Evolutionary conservation across 1,140 invertebrate species (phyloP), one percentile per base, ranked within the genome.

Genomic region (Drosophila orosa): DNA sequence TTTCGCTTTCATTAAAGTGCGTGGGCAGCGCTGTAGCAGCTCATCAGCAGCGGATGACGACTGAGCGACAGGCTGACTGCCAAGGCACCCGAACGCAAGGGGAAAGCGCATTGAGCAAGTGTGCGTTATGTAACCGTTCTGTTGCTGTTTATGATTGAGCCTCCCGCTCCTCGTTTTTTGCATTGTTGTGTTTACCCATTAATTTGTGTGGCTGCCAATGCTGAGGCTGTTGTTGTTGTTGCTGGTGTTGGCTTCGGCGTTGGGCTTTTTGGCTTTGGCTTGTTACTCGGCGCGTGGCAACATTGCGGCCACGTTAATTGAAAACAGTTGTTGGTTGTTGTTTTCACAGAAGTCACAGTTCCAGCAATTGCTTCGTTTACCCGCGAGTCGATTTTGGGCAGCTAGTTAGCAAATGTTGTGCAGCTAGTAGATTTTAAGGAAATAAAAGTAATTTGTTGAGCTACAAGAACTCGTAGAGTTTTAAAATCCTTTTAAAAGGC

Each of bases 61-160:
- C 17, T 39, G 22, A 45, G 29, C 10, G 54, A 35, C 54, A 45
- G 24, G 33, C 60, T 66, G 73, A 52, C 37, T 69, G 63, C 58
- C 74, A 75, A 13, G 29, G 50, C 71, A 79, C 78, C 35, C 76
- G n/a, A 57, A 59, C 45, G 22, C 37, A 10, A 22, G 22, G 17
- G 42, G 17, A 50, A 15, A 13, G 7, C 47, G n/a, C 47, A 50
- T 33, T 31, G 25, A 56, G 62, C 48, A 52, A 33, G 60, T 66
- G 50, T 74, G 55, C 48, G 62, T 78, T 75, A 78, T 72, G 71
- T 74, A 82, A 78, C 52, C 54, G 56, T 54, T 77, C 66, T 81
- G 67, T 58, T 74, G 69, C 69, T 71, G 56, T 82, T 78, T 82
- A 58, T 78, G 54, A 83, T 74, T 74, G 42, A 74, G 74, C 59